Conservation (phyloP, 2,113 vertebrate species). For the Catagonus wagneri region DNA sequence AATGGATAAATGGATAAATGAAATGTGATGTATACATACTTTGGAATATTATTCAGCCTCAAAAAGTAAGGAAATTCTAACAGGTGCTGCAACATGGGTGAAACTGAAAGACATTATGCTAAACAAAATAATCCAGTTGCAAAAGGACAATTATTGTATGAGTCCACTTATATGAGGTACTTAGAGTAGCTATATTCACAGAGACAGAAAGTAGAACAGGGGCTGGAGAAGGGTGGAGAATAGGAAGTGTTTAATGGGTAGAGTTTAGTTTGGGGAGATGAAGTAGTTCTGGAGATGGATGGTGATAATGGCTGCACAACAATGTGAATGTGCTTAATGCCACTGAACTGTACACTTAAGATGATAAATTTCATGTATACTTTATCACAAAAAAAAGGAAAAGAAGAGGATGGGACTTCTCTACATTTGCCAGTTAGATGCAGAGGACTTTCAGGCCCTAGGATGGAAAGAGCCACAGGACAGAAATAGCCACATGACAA, state of each 20-base stretch:
- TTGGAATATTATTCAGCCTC: neutral
- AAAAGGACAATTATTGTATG: neutral
- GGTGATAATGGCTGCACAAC: neutral
- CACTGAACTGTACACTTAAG: neutral
- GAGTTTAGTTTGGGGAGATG: neutral
- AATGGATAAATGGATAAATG: neutral
- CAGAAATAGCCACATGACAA: neutral
- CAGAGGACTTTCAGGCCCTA: neutral
- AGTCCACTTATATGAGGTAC: neutral
- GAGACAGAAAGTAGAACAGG: neutral
- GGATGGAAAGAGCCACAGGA: neutral
- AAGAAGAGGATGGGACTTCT: neutral
- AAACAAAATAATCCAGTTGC: neutral
- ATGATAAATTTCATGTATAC: neutral
- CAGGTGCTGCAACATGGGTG: neutral
- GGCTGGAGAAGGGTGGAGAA: neutral
- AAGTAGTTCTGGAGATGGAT: neutral
- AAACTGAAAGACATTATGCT: neutral
- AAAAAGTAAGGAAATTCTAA: neutral
- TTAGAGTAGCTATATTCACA: neutral
- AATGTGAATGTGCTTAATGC: neutral
- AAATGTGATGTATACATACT: too few species aligned
- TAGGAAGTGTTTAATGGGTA: neutral
- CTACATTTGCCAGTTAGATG: neutral
- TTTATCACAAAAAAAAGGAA: neutral